Evolutionary conservation across 1,140 invertebrate species (phyloP), one percentile per base, ranked within the genome.

Genomic region (Myzus persicae): DNA sequence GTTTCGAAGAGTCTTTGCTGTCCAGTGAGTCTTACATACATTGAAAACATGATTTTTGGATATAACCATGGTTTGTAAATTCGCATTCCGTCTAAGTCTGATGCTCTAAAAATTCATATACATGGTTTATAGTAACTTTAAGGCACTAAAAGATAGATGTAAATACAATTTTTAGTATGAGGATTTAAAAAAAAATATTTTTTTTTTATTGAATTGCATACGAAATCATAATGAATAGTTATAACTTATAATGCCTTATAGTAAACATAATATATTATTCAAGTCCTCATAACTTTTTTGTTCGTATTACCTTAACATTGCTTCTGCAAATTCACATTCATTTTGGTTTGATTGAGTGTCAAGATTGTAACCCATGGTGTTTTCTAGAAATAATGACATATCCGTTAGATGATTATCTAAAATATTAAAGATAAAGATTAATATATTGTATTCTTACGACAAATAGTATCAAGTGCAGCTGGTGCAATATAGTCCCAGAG

Each of bases 331-430:
- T 54, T 94, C 94, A 54, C 89, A 94, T 26, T 97, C 95, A 0
- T 24, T 24, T 2, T 95, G 95, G 94, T 97, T 95, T 24, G 95
- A 95, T 95, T 98, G 98, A 0, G 97, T 97, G 95, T 97, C 96
- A 7, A 98, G 95, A 85, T 96, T 96, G 22, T 96, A 96, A 7
- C 98, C 98, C 97, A 98, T 98, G 18, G 98, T 97, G n/a, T 97
- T 97, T 95, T 99, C 97, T 97, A 94, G 3, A 96, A 51, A 51
- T 7, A 93, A 82, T 24, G 82, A 81, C 26, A 46, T 26, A 4
- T 76, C 36, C n/a, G 24, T 24, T 26, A 48, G 20, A 22, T 22
- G 5, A 51, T n/a, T n/a, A n/a, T 48, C 20, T 48, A 18, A 48
- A 51, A 54, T 67, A 51, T 51, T n/a, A n/a, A n/a, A 5, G 8